phyloP scores from a whole-genome alignment of 2,797 vertebrate genomes.

The Acanthiza pusilla region DNA sequence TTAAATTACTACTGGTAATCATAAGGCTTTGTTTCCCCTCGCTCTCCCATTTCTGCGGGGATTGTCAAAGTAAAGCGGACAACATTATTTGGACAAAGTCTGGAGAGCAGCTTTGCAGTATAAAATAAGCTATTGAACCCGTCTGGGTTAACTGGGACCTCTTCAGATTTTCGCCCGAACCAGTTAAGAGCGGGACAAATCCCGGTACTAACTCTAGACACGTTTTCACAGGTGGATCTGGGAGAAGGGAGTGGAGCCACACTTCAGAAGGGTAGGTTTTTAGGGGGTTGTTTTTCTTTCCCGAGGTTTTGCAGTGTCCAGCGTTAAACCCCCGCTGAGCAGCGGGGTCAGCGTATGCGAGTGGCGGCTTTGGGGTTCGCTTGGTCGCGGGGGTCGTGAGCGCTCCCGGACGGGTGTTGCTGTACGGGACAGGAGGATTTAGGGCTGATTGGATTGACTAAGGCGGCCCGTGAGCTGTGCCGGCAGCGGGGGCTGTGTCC shows the following conservation, averaged over 20 bases:
- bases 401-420: not conserved
- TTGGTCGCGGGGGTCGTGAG: fast-evolving
- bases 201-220: not conserved
- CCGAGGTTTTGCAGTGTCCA: not conserved
- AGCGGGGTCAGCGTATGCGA: not conserved
- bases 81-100: not conserved
- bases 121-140: not conserved
- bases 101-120: not conserved
- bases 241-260: not conserved
- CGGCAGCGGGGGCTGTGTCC: not conserved
- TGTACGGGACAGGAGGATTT: not conserved
- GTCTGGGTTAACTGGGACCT: not conserved
- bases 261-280: constrained; percentile 42
- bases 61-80: not conserved
- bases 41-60: not conserved
- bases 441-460: no score
- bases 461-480: not conserved
- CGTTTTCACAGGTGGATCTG: not conserved
- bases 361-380: not conserved
- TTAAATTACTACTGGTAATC: constrained; percentile 77
- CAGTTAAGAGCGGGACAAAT: not conserved
- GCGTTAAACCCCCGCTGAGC: not conserved
- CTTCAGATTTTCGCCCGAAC: not conserved
- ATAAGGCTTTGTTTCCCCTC: not conserved
- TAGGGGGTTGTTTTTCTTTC: not conserved